A percentile compares a stretch with the other conserved stretches of the same genome.
phyloP scores from a whole-genome alignment of 2,888 invertebrate species.

The Eugnorisma glareosa region DNA sequence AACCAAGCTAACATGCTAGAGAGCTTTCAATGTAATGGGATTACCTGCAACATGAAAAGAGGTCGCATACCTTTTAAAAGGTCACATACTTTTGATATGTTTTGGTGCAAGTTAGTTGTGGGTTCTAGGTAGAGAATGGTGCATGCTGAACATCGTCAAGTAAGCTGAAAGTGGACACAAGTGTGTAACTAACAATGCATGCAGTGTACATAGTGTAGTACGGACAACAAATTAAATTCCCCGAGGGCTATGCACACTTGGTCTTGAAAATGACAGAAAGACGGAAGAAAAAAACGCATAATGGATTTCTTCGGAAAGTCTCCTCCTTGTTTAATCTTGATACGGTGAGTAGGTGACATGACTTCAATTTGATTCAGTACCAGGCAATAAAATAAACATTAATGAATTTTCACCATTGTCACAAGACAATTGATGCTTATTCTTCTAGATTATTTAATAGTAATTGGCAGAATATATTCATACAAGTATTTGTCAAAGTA shows the following conservation, averaged over 20 bases:
- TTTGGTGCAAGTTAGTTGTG: slow-evolving; percentile 90
- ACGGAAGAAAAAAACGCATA: slow-evolving; percentile 90
- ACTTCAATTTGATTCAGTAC: slow-evolving; percentile 61
- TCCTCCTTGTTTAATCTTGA: slow-evolving; percentile 96
- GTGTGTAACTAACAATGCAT: slow-evolving; percentile 91
- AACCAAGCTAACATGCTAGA: slow-evolving; percentile 86
- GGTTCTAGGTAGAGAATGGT: slow-evolving; percentile 90
- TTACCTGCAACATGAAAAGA: slow-evolving; percentile 77
- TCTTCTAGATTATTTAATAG: slow-evolving; percentile 31
- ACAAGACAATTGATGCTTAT: slow-evolving; percentile 40
- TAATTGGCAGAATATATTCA: slow-evolving; percentile 31
- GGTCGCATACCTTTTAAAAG: slow-evolving; percentile 78
- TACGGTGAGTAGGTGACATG: slow-evolving; percentile 92
- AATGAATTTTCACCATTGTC: slow-evolving; percentile 69
- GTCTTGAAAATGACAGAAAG: slow-evolving; percentile 89
- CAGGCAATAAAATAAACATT: slow-evolving; percentile 47
- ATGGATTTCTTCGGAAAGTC: slow-evolving; percentile 96
- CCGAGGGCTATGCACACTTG: slow-evolving; percentile 86
- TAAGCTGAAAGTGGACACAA: slow-evolving; percentile 87
- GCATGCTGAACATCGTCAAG: slow-evolving; percentile 87
- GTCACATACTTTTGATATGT: slow-evolving; percentile 81
- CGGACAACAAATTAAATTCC: slow-evolving; percentile 80
- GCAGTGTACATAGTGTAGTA: slow-evolving; percentile 90
- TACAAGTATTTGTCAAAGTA: slow-evolving; percentile 15
- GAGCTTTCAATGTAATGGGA: slow-evolving; percentile 82